Base-by-base conservation (phyloP, 30 jellyfish, hydroid and myxozoan genomes). In the Cassiopea xamachana region DNA sequence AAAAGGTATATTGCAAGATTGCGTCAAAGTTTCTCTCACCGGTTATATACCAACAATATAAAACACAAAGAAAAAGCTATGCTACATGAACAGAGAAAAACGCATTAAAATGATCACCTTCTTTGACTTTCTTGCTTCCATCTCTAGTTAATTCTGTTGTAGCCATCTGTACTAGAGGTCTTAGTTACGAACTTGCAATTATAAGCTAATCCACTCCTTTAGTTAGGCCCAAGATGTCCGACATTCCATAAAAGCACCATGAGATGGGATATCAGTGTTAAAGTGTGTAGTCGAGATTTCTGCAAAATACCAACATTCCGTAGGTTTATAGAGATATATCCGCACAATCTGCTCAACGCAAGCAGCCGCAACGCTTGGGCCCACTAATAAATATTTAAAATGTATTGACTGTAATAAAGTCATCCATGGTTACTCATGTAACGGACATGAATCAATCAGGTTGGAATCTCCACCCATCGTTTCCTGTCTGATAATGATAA, bases 101-200 rank as follows among this genome's bases (percentile, higher is more conserved):
- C 15, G 46, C 0, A 69, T 4, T 17, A 59, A 59, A 59, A 59
- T 59, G 7, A 2, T 87, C 59, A 88, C 95, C 95, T 14, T 70
- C 87, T n/a, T 55, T 79, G 14, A 88, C 95, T 79, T 88, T 88
- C 75, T 79, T 88, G 90, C 95, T 88, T 10, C 87, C 95, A 50
- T 88, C 95, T 88, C 95, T 79, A 8, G 58, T 69, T 46, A 88
- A 45, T 61, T 79, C 87, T 6, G 86, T 73, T 6, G 59, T 79
- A 1, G 90, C 90, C 95, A 79, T 88, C 48, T 69, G 50, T 12
- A 5, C 51, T 13, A 39, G 48, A 2, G 58, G 2, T 48, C n/a
- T 51, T 3, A 14, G 17, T 73, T 2, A 39, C 59, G 0, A 51
- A 73, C 7, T 39, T 1, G 0, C 61, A 7, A 16, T 0, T 0